Conservation (phyloP, 2,888 invertebrate genomes). For the Drosophila kanekoi region DNA sequence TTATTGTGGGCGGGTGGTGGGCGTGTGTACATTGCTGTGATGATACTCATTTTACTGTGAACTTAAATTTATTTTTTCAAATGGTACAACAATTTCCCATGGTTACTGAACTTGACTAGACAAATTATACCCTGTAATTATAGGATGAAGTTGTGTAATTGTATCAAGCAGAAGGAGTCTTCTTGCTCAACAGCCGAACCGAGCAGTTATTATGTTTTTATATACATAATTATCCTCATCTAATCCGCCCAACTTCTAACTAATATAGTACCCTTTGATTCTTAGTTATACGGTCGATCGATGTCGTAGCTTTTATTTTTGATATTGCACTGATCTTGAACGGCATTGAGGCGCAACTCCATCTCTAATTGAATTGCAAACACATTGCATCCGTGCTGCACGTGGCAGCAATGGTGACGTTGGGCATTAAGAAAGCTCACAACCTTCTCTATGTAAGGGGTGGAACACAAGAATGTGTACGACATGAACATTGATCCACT, state of each 20-base stretch:
- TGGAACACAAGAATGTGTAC: slow-evolving; percentile 24
- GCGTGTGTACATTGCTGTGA: not conserved
- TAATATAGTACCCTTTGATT: too few species aligned
- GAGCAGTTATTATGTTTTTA: too few species aligned
- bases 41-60: not conserved
- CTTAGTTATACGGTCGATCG: not conserved
- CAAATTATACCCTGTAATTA: too few species aligned
- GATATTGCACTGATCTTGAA: not conserved
- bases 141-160: too few species aligned
- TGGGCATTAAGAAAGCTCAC: not conserved
- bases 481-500: slow-evolving; percentile 42
- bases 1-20: not conserved
- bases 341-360: slow-evolving; percentile 12
- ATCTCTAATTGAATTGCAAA: slow-evolving; percentile 19
- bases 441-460: slow-evolving; percentile 21
- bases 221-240: too few species aligned
- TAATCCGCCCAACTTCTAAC: too few species aligned
- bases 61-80: not conserved
- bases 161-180: too few species aligned
- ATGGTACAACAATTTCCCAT: not conserved
- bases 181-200: too few species aligned
- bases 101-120: not conserved
- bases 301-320: not conserved
- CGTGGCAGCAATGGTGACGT: slow-evolving; percentile 43
- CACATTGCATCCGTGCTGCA: slow-evolving; percentile 35